phyloP scores from a whole-genome alignment of 2,113 vertebrate species.

The Chiloscyllium plagiosum region DNA sequence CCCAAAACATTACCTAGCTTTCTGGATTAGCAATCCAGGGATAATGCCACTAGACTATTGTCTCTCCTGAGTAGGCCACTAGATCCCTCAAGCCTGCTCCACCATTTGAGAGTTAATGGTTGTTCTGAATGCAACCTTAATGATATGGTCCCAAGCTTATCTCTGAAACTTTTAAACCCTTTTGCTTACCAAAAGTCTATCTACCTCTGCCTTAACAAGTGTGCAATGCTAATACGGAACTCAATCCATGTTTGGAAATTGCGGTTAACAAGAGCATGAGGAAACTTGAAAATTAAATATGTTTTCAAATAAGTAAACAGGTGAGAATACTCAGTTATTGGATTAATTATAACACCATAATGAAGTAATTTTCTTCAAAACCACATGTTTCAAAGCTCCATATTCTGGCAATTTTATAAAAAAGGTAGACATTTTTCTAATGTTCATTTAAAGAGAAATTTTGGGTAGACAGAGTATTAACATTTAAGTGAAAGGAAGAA shows the following conservation, averaged over 20 bases:
- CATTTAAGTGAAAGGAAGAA: neutral
- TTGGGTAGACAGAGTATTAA: neutral
- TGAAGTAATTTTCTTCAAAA: neutral
- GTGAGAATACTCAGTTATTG: neutral
- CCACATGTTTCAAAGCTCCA: neutral
- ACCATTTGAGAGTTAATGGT: too few species aligned
- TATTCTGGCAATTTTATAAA: neutral
- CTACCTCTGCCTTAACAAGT: neutral
- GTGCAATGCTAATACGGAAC: neutral
- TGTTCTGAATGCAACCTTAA: too few species aligned
- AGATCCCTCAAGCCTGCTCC: too few species aligned
- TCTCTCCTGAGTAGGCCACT: too few species aligned
- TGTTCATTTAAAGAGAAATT: neutral
- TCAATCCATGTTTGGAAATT: neutral
- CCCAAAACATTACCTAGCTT: too few species aligned
- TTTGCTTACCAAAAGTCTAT: too few species aligned
- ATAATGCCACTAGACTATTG: too few species aligned
- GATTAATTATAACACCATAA: neutral
- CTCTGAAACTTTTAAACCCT: too few species aligned
- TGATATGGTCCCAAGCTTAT: too few species aligned
- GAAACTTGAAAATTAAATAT: neutral
- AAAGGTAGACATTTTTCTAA: neutral
- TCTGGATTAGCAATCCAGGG: too few species aligned
- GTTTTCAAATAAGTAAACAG: neutral
- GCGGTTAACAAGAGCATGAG: neutral